Conservation (phyloP, 2,113 vertebrate genomes). For the Gambusia affinis region DNA sequence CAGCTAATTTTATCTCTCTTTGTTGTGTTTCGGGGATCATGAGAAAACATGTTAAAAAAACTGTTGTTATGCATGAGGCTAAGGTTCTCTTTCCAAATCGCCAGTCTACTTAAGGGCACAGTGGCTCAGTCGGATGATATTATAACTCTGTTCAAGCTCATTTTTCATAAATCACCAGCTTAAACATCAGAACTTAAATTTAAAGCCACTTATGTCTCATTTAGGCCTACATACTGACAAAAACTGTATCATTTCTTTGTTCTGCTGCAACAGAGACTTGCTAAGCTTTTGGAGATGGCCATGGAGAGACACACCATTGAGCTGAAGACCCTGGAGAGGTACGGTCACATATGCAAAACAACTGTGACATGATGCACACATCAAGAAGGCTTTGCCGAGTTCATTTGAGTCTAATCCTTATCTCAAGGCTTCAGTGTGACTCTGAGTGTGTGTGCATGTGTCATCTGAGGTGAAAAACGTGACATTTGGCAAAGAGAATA, state of each 20-base stretch:
- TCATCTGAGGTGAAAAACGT: slow-evolving; percentile 52
- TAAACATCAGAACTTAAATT: slow-evolving; percentile 10
- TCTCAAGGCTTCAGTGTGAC: slow-evolving; percentile 30
- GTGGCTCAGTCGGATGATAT: slow-evolving; percentile 45
- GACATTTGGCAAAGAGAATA: slow-evolving; percentile 60
- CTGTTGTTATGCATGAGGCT: slow-evolving; percentile 49
- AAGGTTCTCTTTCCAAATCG: slow-evolving; percentile 31
- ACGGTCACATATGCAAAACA: slow-evolving; percentile 54
- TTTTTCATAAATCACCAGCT: slow-evolving; percentile 1
- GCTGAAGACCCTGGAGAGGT: slow-evolving; percentile 88
- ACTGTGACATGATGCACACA: slow-evolving; percentile 41
- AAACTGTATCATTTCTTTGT: slow-evolving; percentile 41
- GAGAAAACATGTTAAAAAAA: slow-evolving; percentile 18
- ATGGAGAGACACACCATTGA: slow-evolving; percentile 87
- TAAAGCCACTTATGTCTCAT: background rate
- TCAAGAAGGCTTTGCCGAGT: slow-evolving; percentile 31
- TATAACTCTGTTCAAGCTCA: slow-evolving; percentile 3
- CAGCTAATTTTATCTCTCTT: slow-evolving; percentile 12
- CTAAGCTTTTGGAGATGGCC: slow-evolving; percentile 89
- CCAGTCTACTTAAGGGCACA: slow-evolving; percentile 32
- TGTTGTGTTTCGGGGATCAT: slow-evolving; percentile 4
- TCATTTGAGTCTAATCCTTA: slow-evolving; percentile 38
- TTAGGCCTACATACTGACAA: slow-evolving; percentile 26
- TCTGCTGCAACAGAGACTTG: slow-evolving; percentile 82
- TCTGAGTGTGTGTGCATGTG: slow-evolving; percentile 16